Evolutionary conservation across 2,888 invertebrate genomes (phyloP), one percentile per base, ranked within the genome.

Genomic region (Dinocampus coccinellae): DNA sequence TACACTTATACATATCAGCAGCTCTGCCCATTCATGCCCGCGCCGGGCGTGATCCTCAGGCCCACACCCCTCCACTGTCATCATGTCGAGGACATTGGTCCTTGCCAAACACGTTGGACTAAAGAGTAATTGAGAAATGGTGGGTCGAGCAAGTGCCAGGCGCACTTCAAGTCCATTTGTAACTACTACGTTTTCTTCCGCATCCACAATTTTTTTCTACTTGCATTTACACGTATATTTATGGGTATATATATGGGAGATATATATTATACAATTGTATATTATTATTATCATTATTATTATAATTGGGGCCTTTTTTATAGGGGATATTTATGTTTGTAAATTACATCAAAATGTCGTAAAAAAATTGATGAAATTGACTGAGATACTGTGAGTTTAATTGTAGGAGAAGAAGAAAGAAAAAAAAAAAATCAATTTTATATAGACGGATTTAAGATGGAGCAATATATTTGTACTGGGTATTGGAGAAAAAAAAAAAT

Each of bases 21-120:
- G 77, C 78, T 77, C 75, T 73, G 78, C 78, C 77, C 81, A 81
- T 81, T 80, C 80, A 81, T 80, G 69, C 76, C 66, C 66, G 66
- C 55, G 52, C 52, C 20, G 22, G 33, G 11, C 52, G 13, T 13
- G 47, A 47, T 47, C 16, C 16, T 47, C 16, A 47, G 52, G 64
- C 64, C 52, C 76, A 65, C 76, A 73, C 75, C 70, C 73, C 16
- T 2, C 16, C 16, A 47, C 47, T 4, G 16, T 16, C n/a, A 47
- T 47, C 16, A 16, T 16, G 1, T 39, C 67, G 72, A 74, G 69
- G 68, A 77, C 73, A 68, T 76, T 75, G 75, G 74, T 75, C 78
- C 67, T 72, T 65, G 52, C 57, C 57, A 55, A 55, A 55, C 26
- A 22, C 22, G 22, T 26, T 26, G 55, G 55, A 24, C 11, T 26